Evolutionary conservation across 2,113 vertebrate genomes (phyloP), one percentile per base, ranked within the genome.

Genomic region (Lasiurus borealis): DNA sequence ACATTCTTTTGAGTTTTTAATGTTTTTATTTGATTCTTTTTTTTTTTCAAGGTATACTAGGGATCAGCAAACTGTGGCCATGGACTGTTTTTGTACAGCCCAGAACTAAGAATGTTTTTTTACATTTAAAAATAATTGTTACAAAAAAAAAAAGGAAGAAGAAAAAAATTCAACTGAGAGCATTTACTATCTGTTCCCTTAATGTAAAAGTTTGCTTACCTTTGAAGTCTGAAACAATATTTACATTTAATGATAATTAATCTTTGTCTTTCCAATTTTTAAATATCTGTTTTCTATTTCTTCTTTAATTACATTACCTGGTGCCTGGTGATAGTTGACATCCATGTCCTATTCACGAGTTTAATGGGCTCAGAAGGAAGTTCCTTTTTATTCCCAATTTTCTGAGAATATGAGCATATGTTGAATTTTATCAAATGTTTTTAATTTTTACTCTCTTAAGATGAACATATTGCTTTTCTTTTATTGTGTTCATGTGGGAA

Each of bases 221-320:
- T 62, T 82, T 16, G 7, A 72, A n/a, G 7, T 50, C 84, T 19
- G 21, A 5, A n/a, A 31, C 88, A 9, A 36, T 59, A 59, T 48
- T 90, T 77, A 68, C 8, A 75, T 25, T 66, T 34, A 64, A 82
- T 52, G 5, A 29, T 72, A 68, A 72, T 12, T n/a, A 36, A 91
- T 59, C 7, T 59, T 18, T 82, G 23, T 54, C n/a, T 76, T 77
- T 71, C 25, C 11, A 62, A 36, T 48, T 69, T n/a, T 76, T 75
- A 25, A 46, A 54, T 85, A n/a, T 85, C n/a, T 87, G n/a, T 31
- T 87, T 93, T 77, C 59, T 81, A 9, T 75, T 96, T 92, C 57
- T 90, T 52, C 48, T 94, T 89, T 50, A 59, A 44, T 75, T 59
- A 31, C 34, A 44, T 44, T 69, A 52, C 40, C 48, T 81, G n/a